Evolutionary conservation across 2,113 vertebrate genomes (phyloP).

Genomic region (Lagopus muta): DNA sequence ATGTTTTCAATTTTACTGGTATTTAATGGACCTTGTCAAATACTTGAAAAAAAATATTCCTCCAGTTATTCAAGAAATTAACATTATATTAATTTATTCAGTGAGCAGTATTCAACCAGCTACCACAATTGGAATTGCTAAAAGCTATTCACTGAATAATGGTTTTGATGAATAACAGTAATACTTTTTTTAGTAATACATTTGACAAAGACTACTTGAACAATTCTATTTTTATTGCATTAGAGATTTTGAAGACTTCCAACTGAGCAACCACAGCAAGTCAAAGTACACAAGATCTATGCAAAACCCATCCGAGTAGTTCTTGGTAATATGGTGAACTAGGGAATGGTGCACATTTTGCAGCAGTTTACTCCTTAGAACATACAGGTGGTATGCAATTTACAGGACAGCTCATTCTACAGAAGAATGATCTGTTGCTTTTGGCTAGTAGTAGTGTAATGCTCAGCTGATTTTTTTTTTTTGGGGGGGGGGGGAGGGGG

Average conservation of each 20-base stretch:
- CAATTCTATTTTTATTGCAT: constrained; percentile 24
- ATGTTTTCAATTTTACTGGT: constrained; percentile 27
- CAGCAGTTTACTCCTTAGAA: neutral
- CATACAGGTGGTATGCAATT: too few species aligned
- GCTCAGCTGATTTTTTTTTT: neutral
- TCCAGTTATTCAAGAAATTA: constrained; percentile 45
- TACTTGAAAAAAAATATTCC: constrained; percentile 22
- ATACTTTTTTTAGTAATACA: constrained; percentile 15
- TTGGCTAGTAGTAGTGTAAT: neutral
- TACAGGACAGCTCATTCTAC: neutral
- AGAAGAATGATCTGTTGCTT: neutral
- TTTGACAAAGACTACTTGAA: constrained; percentile 5
- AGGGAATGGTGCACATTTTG: neutral
- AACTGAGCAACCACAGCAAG: neutral
- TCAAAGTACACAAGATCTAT: neutral
- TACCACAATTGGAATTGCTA: constrained; percentile 27
- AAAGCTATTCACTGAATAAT: constrained; percentile 4
- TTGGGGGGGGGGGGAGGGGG: too few species aligned
- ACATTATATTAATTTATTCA: constrained; percentile 12
- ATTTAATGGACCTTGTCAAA: constrained; percentile 41
- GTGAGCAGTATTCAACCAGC: constrained; percentile 1
- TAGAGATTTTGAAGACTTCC: neutral
- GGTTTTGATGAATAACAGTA: constrained; percentile 27
- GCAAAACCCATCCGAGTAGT: neutral
- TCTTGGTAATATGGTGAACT: neutral